Percentiles rank a stretch among this genome's conserved stretches.
These are phyloP conservation scores for Euschistus heros DNA, from an alignment of 1,140 invertebrate genomes.

Conservation along the genomic window DNA sequence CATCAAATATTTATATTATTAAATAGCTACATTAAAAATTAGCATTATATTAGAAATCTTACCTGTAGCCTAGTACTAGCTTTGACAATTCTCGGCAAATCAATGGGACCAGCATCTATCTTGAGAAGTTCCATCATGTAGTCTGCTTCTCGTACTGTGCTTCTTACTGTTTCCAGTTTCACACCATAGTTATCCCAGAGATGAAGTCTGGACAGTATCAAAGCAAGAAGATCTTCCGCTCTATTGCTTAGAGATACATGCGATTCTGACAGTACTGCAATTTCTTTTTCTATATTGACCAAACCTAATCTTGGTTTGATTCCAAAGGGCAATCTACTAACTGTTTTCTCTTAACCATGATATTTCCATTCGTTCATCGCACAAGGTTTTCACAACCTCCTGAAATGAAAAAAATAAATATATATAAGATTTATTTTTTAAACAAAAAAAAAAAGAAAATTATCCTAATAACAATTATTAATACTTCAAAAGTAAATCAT, in stretches of 20 bases:
- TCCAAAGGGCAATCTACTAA: conserved; percentile 61
- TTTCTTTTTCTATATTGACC: conserved; percentile 57
- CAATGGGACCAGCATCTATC: conserved; percentile 59
- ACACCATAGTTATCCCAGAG: conserved; percentile 54
- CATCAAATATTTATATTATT: no score
- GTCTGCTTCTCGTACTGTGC: conserved; percentile 67
- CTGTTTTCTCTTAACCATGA: conserved; percentile 48
- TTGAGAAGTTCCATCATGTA: conserved; percentile 74
- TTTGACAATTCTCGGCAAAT: conserved; percentile 57
- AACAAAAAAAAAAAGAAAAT: no score
- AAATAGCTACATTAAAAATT: no score
- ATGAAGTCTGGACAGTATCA: conserved; percentile 50
- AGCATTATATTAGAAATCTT: background rate
- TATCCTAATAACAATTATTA: no score
- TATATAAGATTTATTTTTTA: no score
- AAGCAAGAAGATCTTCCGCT: conserved; percentile 48
- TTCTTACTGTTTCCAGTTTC: conserved; percentile 63
- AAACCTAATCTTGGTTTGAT: conserved; percentile 61
- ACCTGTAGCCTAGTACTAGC: conserved; percentile 28
- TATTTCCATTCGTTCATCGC: background rate
- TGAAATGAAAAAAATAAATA: background rate
- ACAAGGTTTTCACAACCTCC: conserved; percentile 1
- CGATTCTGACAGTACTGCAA: conserved; percentile 49
- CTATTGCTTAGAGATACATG: conserved; percentile 56
- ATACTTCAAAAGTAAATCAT: no score